Base-by-base conservation (phyloP, 2,797 vertebrate species). In the Centropyge bicolor region DNA sequence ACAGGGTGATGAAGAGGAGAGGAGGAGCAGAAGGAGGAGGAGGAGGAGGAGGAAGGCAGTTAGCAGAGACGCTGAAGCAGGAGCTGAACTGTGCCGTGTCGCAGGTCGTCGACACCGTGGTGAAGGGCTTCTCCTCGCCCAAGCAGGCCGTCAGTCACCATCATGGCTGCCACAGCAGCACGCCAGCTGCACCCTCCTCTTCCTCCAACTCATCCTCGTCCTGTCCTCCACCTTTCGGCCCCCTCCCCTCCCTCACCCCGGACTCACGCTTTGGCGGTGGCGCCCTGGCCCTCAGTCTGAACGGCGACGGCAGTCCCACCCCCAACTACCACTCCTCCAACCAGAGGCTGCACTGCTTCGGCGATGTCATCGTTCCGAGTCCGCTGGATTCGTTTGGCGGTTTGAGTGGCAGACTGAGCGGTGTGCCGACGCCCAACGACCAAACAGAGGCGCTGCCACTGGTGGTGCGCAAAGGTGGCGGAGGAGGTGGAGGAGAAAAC, bases 71-170 rank as follows among this genome's bases (percentile, higher is more conserved):
- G 0, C 92, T 99, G 84, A 99, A 99, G 89, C 98, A 99, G 95
- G 98, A 99, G 91, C 95, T 99, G 79, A 99, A 98, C 92, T 98
- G 97, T 0, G 98, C 98, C 87, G 98, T 99, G 96, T 97, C 98
- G 0, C 98, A 99, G 88, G 98, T 99, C 1, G 98, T 99, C 49
- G 98, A 99, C 96, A 98, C 97, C 0, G 98, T 99, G 70, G 98
- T 99, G 81, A 99, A 99, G 89, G 98, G 98, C 80, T 99, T 99
- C 89, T 96, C 97, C 74, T 93, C 92, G 0, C 92, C 92, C 27
- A 94, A 94, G 61, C 91, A 86, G 73, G 74, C 88, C 92, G 92
- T 94, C 95, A 91, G 94, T 94, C 96, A 97, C 96, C 95, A 92
- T 84, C 88, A 91, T n/a, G 87, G 92, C 68, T 91, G 89, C 87